A percentile compares a stretch with the other conserved stretches of the same genome.
Conservation (phyloP, 2,113 vertebrate genomes). For the Tyrannus savana region DNA sequence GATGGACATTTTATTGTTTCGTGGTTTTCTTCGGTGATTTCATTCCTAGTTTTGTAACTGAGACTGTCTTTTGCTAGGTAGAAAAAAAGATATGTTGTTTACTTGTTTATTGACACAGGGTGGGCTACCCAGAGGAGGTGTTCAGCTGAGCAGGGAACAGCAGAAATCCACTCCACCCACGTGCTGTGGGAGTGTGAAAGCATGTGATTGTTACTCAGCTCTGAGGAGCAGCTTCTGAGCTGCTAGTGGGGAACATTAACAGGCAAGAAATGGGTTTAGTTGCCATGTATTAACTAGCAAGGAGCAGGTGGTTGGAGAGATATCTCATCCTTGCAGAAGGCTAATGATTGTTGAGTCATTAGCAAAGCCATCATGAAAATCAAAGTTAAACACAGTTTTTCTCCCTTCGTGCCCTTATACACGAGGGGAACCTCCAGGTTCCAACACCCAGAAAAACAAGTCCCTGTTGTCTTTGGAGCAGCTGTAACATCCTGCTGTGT, state of each 20-base stretch:
- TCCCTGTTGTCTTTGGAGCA: background rate
- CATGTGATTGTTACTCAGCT: background rate
- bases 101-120: background rate
- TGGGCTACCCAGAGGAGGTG: background rate
- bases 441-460: background rate
- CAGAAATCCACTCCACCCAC: background rate
- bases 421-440: background rate
- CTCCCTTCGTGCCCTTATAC: fast-evolving
- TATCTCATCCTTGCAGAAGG: background rate
- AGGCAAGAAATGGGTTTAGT: background rate
- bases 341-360: background rate
- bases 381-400: background rate
- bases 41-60: background rate
- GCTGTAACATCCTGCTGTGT: background rate
- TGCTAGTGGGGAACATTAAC: background rate
- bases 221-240: background rate
- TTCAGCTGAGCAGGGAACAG: background rate
- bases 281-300: background rate
- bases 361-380: background rate
- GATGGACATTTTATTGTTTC: background rate
- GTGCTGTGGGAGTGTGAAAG: background rate
- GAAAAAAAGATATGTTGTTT: background rate
- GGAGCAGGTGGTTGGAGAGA: background rate
- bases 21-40: background rate
- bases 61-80: background rate